Conservation (phyloP, 2,113 vertebrate species). For the Vulpes vulpes region DNA sequence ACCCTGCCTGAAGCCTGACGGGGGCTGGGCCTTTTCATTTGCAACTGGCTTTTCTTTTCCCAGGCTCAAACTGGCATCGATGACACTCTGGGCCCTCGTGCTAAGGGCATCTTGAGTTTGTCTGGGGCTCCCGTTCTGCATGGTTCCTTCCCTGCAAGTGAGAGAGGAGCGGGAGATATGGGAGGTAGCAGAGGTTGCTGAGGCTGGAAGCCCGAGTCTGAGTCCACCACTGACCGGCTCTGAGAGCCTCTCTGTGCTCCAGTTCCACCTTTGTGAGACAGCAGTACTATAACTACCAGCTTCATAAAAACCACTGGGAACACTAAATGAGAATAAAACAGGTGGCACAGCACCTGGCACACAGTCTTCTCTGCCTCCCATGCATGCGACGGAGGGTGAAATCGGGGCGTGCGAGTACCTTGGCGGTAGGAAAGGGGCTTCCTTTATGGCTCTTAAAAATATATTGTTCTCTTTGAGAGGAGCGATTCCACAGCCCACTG, state of each 20-base stretch:
- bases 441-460: constrained; percentile 32
- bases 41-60: neutral
- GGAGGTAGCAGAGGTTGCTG: neutral
- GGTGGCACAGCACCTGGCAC: neutral
- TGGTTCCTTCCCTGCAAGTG: neutral
- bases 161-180: too few species aligned
- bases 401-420: neutral
- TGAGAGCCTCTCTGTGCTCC: neutral
- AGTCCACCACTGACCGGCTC: neutral
- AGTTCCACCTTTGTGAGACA: neutral
- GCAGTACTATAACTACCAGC: neutral
- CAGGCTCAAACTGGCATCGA: neutral
- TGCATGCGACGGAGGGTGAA: neutral
- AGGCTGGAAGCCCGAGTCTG: neutral
- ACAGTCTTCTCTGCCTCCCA: neutral
- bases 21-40: neutral
- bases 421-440: neutral
- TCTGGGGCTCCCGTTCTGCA: neutral
- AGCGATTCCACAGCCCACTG: constrained; percentile 55
- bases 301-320: neutral
- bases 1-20: neutral
- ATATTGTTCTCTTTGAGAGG: constrained; percentile 65
- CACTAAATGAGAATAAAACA: neutral
- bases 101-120: neutral
- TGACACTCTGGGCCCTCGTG: neutral